Evolutionary conservation across 1,140 invertebrate species (phyloP).

Genomic region (Helicorthomorpha holstii): DNA sequence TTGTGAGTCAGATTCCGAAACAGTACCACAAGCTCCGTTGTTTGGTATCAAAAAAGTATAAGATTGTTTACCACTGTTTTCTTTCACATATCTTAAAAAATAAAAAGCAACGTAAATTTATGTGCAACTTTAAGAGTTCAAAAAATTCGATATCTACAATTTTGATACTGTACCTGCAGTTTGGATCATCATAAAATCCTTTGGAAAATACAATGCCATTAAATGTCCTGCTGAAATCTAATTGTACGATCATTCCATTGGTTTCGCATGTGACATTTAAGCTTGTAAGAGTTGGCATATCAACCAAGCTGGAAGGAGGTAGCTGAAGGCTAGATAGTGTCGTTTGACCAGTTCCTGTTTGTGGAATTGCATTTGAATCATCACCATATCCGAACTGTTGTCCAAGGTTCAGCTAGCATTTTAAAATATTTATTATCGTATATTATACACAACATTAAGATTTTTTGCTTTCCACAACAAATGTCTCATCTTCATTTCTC

Average conservation of each 20-base stretch:
- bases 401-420: no score
- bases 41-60: background rate
- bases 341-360: no score
- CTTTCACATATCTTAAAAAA: background rate
- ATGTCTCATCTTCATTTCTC: no score
- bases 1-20: background rate
- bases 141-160: background rate
- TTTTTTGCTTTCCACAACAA: no score
- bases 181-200: slow-evolving; percentile 42
- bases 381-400: no score
- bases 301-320: no score
- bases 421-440: no score
- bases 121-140: background rate
- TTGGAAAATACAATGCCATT: slow-evolving; percentile 56
- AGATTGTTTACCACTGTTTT: background rate
- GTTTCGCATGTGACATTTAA: slow-evolving; percentile 45
- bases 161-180: slow-evolving; percentile 36
- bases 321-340: no score
- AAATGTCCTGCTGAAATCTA: slow-evolving; percentile 43
- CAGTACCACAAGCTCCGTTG: background rate
- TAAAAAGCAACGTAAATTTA: background rate
- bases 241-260: slow-evolving; percentile 39
- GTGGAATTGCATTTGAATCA: no score
- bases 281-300: background rate
- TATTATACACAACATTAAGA: no score